Conservation (phyloP, 2,797 vertebrate genomes). For the Octomys mimax region DNA sequence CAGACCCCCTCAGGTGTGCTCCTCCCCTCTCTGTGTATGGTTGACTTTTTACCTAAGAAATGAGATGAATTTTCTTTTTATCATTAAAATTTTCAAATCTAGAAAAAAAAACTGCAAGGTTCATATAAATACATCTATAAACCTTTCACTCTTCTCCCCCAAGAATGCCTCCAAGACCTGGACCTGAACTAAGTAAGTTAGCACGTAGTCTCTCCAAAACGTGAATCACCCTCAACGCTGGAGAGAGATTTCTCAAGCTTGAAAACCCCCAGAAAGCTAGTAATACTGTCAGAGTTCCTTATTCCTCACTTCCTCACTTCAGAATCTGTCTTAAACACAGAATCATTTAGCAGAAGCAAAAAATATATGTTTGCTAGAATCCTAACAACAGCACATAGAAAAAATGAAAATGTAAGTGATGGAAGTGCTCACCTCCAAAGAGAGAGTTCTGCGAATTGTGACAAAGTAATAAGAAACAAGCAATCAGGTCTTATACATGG, state of each 20-base stretch:
- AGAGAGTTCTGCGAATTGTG: neutral
- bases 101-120: neutral
- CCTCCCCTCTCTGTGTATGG: neutral
- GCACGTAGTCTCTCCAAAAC: neutral
- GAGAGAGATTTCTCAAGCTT: neutral
- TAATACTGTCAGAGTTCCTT: neutral
- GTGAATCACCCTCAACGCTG: neutral
- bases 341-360: constrained; percentile 3
- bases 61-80: neutral
- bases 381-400: neutral
- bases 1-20: neutral
- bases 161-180: neutral
- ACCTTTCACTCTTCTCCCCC: neutral
- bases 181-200: neutral
- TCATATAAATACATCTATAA: neutral
- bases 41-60: neutral
- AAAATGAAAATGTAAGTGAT: neutral
- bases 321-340: neutral
- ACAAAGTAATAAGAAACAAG: neutral
- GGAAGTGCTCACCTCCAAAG: neutral
- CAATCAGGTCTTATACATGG: neutral
- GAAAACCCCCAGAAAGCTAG: neutral
- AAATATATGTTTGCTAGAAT: neutral
- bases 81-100: neutral
- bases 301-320: neutral